Conservation (phyloP, 2,888 invertebrate genomes). For the Synergus umbraculus region DNA sequence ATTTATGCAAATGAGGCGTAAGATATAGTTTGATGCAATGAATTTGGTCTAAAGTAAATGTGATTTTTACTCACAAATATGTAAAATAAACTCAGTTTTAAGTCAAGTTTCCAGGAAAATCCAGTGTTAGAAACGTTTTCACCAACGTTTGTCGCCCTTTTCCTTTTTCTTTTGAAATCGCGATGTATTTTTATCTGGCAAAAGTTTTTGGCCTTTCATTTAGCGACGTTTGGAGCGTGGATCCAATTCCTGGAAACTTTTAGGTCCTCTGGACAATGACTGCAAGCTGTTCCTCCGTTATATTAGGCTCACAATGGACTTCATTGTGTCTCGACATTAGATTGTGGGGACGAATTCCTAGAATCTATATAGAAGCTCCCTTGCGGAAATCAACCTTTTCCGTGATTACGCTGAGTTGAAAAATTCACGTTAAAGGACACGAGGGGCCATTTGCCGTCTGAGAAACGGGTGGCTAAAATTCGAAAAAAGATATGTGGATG, state of each 20-base stretch:
- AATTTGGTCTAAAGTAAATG: neutral
- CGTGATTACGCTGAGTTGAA: constrained; percentile 53
- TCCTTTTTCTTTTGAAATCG: neutral
- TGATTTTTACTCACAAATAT: neutral
- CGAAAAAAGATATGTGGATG: constrained; percentile 29
- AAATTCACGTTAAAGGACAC: constrained; percentile 43
- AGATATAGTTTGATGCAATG: neutral
- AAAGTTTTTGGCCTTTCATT: constrained; percentile 43
- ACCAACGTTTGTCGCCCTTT: neutral
- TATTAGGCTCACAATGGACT: constrained; percentile 62
- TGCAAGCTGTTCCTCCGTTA: constrained; percentile 62
- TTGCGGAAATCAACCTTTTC: constrained; percentile 59
- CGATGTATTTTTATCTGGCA: constrained; percentile 17
- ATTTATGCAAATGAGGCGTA: too few relatives aligned
- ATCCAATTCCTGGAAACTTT: constrained; percentile 62
- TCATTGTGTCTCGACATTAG: constrained; percentile 59
- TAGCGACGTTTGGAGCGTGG: constrained; percentile 29
- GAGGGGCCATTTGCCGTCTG: constrained; percentile 25
- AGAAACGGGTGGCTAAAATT: constrained; percentile 27
- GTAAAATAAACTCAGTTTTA: neutral
- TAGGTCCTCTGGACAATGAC: constrained; percentile 61
- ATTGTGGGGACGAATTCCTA: constrained; percentile 50
- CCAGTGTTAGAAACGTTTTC: neutral
- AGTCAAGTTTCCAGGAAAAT: constrained; percentile 23
- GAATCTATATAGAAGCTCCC: constrained; percentile 50